A percentile compares a stretch with the other conserved stretches of the same genome.
phyloP scores from a whole-genome alignment of 2,797 vertebrate genomes.

The Vultur gryphus region DNA sequence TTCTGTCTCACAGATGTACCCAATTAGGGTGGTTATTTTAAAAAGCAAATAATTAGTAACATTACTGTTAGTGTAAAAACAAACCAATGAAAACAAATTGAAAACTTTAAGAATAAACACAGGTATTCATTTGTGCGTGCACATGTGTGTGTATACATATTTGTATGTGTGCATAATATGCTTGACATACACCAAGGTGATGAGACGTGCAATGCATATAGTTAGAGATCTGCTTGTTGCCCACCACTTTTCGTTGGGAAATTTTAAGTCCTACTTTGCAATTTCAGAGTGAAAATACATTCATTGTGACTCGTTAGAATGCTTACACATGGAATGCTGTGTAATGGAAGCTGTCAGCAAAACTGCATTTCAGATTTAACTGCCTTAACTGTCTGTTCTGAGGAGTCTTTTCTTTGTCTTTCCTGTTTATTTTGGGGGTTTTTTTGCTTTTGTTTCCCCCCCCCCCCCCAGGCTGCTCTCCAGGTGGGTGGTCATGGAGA shows the following conservation, averaged over 20 bases:
- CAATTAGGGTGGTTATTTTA: background rate
- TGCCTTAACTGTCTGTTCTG: background rate
- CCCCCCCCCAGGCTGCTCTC: constrained; percentile 83
- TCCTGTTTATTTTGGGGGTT: background rate
- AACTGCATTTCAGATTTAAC: background rate
- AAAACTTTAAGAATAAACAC: background rate
- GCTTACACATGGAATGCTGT: rapidly evolving
- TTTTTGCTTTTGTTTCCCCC: background rate
- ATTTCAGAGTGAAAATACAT: background rate
- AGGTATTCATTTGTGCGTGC: background rate
- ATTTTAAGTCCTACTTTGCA: background rate
- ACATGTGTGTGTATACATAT: rapidly evolving
- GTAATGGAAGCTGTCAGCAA: background rate
- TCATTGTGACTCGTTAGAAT: background rate
- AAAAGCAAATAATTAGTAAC: background rate
- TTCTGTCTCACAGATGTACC: background rate
- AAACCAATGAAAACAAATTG: background rate
- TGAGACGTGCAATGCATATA: background rate
- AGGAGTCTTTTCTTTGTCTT: background rate
- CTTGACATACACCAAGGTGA: background rate
- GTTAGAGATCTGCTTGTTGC: background rate
- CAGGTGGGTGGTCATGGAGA: constrained; percentile 97
- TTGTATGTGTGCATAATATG: background rate
- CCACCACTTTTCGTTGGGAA: background rate
- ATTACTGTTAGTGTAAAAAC: background rate